phyloP scores from a whole-genome alignment of 2,113 vertebrate species.

The Bambusicola thoracicus region DNA sequence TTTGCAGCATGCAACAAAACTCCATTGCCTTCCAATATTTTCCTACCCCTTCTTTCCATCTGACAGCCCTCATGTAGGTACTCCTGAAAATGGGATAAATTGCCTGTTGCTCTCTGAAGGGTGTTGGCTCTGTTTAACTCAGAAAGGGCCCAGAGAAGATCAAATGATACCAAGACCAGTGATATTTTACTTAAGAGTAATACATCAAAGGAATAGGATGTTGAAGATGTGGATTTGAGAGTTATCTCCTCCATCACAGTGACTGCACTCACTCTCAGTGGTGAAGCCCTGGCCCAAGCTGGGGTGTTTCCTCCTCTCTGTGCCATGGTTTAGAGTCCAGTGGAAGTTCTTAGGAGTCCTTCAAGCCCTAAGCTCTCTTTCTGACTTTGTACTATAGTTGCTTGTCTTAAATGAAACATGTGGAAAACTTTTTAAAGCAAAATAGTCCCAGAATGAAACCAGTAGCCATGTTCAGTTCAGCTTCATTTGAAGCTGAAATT shows the following conservation, averaged over 20 bases:
- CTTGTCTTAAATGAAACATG: background rate
- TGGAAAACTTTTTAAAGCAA: background rate
- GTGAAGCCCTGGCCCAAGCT: background rate
- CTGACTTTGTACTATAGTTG: background rate
- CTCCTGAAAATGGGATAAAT: background rate
- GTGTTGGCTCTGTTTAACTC: background rate
- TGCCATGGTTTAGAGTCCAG: background rate
- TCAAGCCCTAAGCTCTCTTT: background rate
- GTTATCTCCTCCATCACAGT: background rate
- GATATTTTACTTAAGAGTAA: background rate
- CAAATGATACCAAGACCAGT: background rate
- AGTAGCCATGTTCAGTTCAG: background rate
- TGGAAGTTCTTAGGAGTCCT: background rate
- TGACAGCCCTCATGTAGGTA: accelerated
- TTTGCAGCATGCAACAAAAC: background rate
- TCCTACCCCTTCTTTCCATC: background rate
- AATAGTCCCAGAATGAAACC: background rate
- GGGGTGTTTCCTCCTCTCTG: background rate
- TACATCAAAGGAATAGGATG: background rate
- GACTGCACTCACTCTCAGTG: background rate
- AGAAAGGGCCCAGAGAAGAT: background rate
- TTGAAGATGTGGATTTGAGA: background rate
- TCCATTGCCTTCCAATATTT: background rate
- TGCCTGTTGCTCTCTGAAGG: background rate
- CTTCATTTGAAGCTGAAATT: background rate